Base-by-base conservation (phyloP, 2,113 vertebrate species). In the Anguilla rostrata region DNA sequence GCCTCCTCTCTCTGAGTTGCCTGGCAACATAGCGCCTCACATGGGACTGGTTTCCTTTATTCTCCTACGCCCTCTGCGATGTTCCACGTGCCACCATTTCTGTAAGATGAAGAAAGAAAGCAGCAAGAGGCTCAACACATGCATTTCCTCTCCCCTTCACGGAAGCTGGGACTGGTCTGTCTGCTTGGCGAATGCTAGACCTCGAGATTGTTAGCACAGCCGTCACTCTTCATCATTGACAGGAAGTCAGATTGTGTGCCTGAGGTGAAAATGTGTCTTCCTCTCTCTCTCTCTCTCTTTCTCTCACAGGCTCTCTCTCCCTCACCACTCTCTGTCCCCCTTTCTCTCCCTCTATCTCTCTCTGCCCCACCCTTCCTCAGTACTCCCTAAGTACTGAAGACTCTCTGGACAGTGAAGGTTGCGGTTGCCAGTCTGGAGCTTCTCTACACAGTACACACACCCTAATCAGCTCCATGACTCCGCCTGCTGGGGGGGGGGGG, bases 91-190 rank as follows among this genome's bases (percentile, higher is more conserved):
- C 83, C 84, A 22, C 88, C 86, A 89, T 89, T 87, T 71, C 84
- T 90, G 88, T 86, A 90, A 88, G 89, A 90, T 89, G 86, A 83
- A 88, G 84, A 89, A 53, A 14, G 11, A 53, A 53, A 12, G 12
- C 49, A 80, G 39, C 60, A 66, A 84, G 78, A 57, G 41, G 46
- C 66, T 84, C n/a, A 84, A 66, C 26, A 84, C 43, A 71, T 49
- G 80, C 46, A 84, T 86, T 80, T 86, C 82, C 85, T 88, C 78
- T 83, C 85, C 63, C 75, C 86, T 81, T 86, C 49, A 40, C 39
- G 81, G 71, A 43, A 84, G 84, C 78, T 26, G 56, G 82, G 75
- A 46, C 84, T 63, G 53, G 46, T 84, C 57, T 86, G 86, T 84
- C 81, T 83, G 40, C 83, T 86, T 66, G 82, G 56, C 22, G 46